Evolutionary conservation across 2,888 invertebrate species (phyloP).

Genomic region (Aphrophora alni): DNA sequence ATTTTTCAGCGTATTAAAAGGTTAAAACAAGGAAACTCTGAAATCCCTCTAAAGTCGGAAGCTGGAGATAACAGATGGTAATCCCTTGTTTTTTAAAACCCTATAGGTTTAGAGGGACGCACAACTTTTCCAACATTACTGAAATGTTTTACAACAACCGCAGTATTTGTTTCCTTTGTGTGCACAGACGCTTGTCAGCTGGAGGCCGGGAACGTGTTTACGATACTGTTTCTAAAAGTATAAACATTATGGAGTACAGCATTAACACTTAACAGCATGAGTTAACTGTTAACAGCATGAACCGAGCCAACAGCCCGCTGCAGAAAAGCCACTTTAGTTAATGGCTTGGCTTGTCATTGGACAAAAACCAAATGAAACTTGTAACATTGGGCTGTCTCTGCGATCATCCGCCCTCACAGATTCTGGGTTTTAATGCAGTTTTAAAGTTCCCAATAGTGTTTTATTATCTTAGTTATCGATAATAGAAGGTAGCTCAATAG

Average conservation of each 20-base stretch:
- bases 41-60: too few relatives aligned
- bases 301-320: not conserved
- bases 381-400: not conserved
- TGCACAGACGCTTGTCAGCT: not conserved
- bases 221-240: not conserved
- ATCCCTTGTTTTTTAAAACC: too few relatives aligned
- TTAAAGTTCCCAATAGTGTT: not conserved
- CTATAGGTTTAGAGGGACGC: too few relatives aligned
- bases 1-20: too few relatives aligned
- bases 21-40: too few relatives aligned
- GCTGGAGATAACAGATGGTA: too few relatives aligned
- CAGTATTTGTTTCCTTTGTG: too few relatives aligned
- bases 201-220: not conserved
- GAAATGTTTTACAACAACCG: too few relatives aligned
- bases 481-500: too few relatives aligned
- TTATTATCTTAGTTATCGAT: too few relatives aligned
- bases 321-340: not conserved
- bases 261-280: slow-evolving; percentile 6
- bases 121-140: too few relatives aligned
- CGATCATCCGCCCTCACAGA: not conserved
- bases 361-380: not conserved
- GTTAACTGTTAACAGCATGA: not conserved
- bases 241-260: not conserved
- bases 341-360: not conserved
- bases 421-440: not conserved